phyloP scores from a whole-genome alignment of 2,797 vertebrate species.

The Megaceryle alcyon region DNA sequence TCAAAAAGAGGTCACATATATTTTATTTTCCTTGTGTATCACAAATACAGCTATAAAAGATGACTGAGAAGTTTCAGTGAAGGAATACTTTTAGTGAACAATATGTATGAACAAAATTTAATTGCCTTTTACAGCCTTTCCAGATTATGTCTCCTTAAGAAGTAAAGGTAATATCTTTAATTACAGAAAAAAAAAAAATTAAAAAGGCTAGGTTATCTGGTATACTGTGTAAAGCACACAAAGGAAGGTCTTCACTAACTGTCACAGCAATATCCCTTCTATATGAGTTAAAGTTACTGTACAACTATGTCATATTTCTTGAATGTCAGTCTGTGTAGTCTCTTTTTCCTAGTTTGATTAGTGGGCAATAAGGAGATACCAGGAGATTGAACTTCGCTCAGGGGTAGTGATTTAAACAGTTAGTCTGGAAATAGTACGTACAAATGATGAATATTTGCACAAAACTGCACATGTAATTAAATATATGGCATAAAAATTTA shows the following conservation, averaged over 20 bases:
- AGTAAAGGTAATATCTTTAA: background rate
- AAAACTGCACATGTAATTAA: background rate
- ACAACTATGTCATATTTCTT: background rate
- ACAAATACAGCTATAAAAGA: background rate
- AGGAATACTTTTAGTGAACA: background rate
- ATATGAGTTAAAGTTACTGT: background rate
- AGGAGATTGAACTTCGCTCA: background rate
- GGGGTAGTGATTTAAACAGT: background rate
- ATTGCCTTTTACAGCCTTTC: background rate
- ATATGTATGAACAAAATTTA: background rate
- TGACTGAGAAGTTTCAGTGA: background rate
- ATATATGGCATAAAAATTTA: accelerated
- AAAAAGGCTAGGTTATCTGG: background rate
- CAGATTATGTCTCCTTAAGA: background rate
- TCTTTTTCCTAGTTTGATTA: background rate
- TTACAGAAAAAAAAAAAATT: background rate
- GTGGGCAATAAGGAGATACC: background rate
- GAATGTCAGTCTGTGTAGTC: background rate
- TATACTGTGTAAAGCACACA: background rate
- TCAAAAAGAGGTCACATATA: background rate
- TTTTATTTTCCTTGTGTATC: background rate
- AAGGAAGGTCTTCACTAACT: background rate
- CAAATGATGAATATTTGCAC: background rate
- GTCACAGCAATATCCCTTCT: background rate
- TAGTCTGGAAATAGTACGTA: background rate